Base-by-base conservation (phyloP, 1,140 invertebrate genomes). In the Gryon sp. region DNA sequence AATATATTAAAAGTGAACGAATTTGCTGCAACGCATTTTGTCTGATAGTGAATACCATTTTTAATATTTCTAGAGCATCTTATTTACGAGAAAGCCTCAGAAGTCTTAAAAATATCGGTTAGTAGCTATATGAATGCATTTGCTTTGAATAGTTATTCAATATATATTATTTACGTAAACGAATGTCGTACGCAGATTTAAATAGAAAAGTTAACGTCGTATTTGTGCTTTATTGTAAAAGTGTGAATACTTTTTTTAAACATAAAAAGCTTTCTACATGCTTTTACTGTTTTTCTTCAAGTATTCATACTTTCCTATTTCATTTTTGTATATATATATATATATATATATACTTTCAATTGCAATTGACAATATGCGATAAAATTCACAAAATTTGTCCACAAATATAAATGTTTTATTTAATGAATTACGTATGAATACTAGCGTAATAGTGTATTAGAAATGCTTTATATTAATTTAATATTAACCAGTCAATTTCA, bases 71-170 rank as follows among this genome's bases (percentile, higher is more conserved):
- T 59, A 41, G 43, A 43, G 52, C 60, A 65, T 74, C 60, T 74
- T 65, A 74, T 74, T 65, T 57, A 32, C 12, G 59, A 57, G 50
- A 59, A 63, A 73, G 69, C 69, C 52, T 65, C 50, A 62, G 52
- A 66, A 74, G 60, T 74, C 19, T 65, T 74, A 66, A 66, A 74
- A 66, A 74, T 73, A 73, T 73, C 59, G 69, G 69, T 63, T 73
- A 73, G 69, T 73, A 40, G 69, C 69, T 63, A 73, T 73, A 73
- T 63, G 69, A 73, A 73, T 73, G 46, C 69, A 57, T 73, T 73
- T 57, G 36, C 68, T 55, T 62, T 62, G 68, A 72, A 72, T 72
- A 24, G 57, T 72, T 36, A 72, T 72, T 62, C 68, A 72, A 72
- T 72, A 72, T 40, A 19, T 72, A 72, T 62, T 72, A 72, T 72